Conservation (phyloP, 1,140 invertebrate genomes). For the Pseudomyrmex gracilis region DNA sequence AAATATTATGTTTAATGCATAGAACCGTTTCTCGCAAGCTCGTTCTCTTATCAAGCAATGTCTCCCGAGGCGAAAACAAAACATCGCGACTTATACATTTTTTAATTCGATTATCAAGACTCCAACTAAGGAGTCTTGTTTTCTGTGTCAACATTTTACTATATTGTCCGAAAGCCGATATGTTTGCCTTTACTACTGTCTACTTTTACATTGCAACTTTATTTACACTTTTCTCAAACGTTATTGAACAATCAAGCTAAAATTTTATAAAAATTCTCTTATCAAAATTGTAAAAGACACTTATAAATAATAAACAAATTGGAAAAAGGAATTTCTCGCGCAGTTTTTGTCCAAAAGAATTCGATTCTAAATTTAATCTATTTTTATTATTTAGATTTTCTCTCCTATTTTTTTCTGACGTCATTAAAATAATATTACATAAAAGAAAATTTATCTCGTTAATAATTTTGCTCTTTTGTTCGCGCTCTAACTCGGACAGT, state of each 20-base stretch:
- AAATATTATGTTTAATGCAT: slow-evolving; percentile 31
- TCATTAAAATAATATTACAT: neutral
- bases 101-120: slow-evolving; percentile 8
- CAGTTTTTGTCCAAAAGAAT: too few relatives aligned
- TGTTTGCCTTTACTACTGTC: too few relatives aligned
- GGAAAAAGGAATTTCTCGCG: too few relatives aligned
- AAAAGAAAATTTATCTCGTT: slow-evolving; percentile 20
- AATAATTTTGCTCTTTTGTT: neutral
- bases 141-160: neutral
- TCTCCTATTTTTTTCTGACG: too few relatives aligned
- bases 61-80: neutral
- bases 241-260: neutral
- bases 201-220: too few relatives aligned
- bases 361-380: too few relatives aligned
- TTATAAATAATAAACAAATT: too few relatives aligned
- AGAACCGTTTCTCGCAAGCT: neutral
- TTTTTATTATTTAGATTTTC: too few relatives aligned
- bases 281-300: too few relatives aligned
- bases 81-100: neutral
- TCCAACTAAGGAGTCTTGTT: neutral
- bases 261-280: neutral
- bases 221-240: neutral
- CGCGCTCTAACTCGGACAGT: neutral
- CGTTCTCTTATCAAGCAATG: slow-evolving; percentile 18
- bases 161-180: neutral